Base-by-base conservation (phyloP, 2,888 invertebrate species). In the Lingula anatina region DNA sequence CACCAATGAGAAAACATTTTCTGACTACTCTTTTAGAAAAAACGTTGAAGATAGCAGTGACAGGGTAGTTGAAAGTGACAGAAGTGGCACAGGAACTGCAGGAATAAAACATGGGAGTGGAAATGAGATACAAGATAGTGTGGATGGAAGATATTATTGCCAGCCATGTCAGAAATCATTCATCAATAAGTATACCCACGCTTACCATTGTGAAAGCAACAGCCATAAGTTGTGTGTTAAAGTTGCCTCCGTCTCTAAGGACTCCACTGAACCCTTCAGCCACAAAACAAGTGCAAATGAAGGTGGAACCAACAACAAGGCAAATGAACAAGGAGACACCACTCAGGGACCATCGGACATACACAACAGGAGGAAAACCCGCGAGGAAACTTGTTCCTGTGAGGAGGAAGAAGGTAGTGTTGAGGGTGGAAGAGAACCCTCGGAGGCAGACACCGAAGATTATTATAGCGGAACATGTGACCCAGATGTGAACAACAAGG, bases 131-230 rank as follows among this genome's bases (percentile, higher is more conserved):
- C 24, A 18, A 36, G 49, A 2, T 39, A 48, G 9, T 47, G 49
- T 23, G 36, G 21, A 15, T 35, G 54, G 55, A 31, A 50, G 42
- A 7, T 60, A 56, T 42, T 38, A 36, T 35, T 66, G 66, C 43
- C 50, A 55, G 20, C 47, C 57, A 23, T 68, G 68, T 57, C 47
- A 62, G 35, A 28, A 62, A 21, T 54, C 60, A 26, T 66, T 65
- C 48, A 48, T 51, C 25, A 64, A 61, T 49, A 44, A 62, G 21
- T 61, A 57, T 45, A 53, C 56, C 15, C 66, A 65, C 49, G 61
- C 64, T 15, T 58, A 54, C 36, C 68, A 68, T 51, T 65, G 62
- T 54, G 53, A 48, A 26, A 47, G 48, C 24, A 40, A 47, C 47
- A 39, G 39, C 20, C 60, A 61, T 35, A 60, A 59, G 31, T n/a